Conservation (phyloP, 2,113 vertebrate species). For the Australoheros scitulus region DNA sequence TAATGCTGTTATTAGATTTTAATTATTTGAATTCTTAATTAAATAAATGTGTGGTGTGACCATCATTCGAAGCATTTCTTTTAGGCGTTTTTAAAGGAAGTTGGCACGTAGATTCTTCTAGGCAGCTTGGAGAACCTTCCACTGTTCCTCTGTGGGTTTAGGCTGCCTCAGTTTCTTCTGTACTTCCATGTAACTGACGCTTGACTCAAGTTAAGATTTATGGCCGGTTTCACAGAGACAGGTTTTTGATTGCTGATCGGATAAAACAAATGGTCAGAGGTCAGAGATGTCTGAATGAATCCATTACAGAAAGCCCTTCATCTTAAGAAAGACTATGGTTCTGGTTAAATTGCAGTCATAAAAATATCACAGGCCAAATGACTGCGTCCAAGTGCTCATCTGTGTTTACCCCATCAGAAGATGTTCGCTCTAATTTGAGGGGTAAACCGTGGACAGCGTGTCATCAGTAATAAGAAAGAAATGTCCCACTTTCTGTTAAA, state of each 20-base stretch:
- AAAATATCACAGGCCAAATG: no score
- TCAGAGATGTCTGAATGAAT: background rate
- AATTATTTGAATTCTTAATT: background rate
- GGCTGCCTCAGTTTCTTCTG: background rate
- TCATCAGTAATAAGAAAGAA: background rate
- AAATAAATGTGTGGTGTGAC: background rate
- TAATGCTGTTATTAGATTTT: background rate
- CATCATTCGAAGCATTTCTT: rapidly evolving
- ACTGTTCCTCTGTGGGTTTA: background rate
- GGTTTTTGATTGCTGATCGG: background rate
- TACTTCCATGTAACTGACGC: background rate
- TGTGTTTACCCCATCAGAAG: background rate
- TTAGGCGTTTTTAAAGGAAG: background rate
- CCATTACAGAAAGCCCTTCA: background rate
- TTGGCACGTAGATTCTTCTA: rapidly evolving
- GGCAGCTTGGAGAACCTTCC: background rate
- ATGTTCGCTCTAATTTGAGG: background rate
- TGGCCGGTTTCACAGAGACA: background rate
- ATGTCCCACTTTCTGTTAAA: background rate
- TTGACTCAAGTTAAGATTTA: background rate
- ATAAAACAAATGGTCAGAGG: background rate
- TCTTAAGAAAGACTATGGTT: background rate
- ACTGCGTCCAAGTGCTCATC: no score
- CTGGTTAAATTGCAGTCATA: background rate
- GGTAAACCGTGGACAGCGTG: background rate